Percentiles rank a stretch among this genome's conserved stretches.
These are phyloP conservation scores for Pteria penguin DNA, from an alignment of 2,888 invertebrate genomes.

Conservation along the genomic window DNA sequence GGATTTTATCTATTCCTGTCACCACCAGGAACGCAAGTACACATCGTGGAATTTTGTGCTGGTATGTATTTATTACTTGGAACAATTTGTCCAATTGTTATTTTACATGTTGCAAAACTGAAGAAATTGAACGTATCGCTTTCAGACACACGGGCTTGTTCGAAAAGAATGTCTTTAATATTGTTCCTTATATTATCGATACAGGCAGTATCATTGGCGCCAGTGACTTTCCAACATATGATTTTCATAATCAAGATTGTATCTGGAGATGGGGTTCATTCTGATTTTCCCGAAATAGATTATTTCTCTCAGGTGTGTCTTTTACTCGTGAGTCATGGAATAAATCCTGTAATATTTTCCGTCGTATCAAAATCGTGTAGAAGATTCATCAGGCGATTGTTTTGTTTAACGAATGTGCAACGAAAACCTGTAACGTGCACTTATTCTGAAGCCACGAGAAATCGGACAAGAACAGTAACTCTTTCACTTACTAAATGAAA, in stretches of 20 bases:
- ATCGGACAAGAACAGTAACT: too few species aligned
- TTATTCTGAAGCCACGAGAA: too few species aligned
- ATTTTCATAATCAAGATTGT: neutral
- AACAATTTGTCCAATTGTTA: neutral
- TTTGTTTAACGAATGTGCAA: too few species aligned
- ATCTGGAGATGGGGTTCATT: neutral
- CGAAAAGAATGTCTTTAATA: neutral
- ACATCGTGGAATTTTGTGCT: neutral
- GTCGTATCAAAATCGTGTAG: neutral
- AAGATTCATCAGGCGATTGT: neutral
- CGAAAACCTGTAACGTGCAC: too few species aligned
- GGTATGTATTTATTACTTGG: neutral
- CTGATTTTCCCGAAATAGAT: neutral
- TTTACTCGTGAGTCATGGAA: neutral
- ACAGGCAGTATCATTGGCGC: neutral
- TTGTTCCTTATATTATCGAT: neutral
- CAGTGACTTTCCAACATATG: neutral
- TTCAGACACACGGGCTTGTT: neutral
- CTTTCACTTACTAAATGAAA: too few species aligned
- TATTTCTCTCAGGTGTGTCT: neutral
- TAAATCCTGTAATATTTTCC: neutral
- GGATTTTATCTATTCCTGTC: neutral
- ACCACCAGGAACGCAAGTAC: neutral
- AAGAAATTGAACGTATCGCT: neutral
- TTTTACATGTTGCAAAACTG: neutral